Evolutionary conservation across 1,140 invertebrate genomes (phyloP).

Genomic region (Choristoneura fumiferana): DNA sequence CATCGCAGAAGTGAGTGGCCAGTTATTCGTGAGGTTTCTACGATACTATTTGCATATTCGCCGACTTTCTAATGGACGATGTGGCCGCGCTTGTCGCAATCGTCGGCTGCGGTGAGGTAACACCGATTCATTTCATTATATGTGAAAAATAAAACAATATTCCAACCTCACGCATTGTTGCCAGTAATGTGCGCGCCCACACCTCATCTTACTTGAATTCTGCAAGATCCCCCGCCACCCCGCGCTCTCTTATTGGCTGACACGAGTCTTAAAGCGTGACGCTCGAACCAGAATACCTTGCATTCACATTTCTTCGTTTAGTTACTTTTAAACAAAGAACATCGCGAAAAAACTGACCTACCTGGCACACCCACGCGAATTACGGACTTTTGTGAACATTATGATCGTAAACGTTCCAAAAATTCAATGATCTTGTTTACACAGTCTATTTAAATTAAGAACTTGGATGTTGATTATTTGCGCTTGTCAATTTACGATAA

Average conservation of each 20-base stretch:
- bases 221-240: conserved; percentile 23
- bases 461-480: no score
- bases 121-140: conserved; percentile 70
- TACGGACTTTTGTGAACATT: no score
- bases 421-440: no score
- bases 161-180: conserved; percentile 50
- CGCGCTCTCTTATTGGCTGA: conserved; percentile 34
- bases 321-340: conserved; percentile 40
- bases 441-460: no score
- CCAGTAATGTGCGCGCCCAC: conserved; percentile 30
- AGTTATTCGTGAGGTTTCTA: conserved; percentile 77
- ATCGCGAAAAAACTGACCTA: conserved; percentile 32
- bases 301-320: conserved; percentile 40
- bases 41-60: conserved; percentile 78
- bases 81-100: conserved; percentile 71
- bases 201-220: conserved; percentile 32
- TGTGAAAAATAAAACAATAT: conserved; percentile 48
- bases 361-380: no score
- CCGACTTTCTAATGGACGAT: conserved; percentile 77
- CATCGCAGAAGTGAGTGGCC: conserved; percentile 75
- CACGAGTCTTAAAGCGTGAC: conserved; percentile 37
- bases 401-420: no score
- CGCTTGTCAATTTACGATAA: no score
- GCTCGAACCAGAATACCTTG: conserved; percentile 44
- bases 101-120: conserved; percentile 68